Evolutionary conservation across 2,113 vertebrate genomes (phyloP).

Genomic region (Agapornis roseicollis): DNA sequence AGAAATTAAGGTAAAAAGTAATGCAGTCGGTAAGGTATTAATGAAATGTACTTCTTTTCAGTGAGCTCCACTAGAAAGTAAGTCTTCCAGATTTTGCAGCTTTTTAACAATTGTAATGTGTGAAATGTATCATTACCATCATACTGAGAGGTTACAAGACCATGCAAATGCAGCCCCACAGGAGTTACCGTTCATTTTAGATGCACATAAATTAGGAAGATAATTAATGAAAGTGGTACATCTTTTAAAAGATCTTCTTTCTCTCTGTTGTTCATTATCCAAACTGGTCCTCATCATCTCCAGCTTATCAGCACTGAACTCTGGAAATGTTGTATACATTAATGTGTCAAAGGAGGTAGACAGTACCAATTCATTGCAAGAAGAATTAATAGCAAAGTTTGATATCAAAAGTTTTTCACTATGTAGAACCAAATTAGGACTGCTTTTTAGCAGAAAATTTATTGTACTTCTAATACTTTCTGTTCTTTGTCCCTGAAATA

Average conservation of each 20-base stretch:
- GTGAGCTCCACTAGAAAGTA: background rate
- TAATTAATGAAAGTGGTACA: conserved; percentile 16
- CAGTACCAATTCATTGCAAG: background rate
- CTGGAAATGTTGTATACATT: background rate
- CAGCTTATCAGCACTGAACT: background rate
- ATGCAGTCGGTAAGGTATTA: background rate
- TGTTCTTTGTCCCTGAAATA: background rate
- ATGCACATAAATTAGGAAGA: conserved; percentile 2
- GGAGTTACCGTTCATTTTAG: background rate
- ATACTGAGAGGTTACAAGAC: background rate
- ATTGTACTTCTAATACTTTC: background rate
- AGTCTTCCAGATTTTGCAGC: background rate
- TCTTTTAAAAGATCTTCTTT: conserved; percentile 18
- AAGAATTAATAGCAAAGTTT: background rate
- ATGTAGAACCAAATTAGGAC: background rate
- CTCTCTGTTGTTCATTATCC: background rate
- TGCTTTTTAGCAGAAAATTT: background rate
- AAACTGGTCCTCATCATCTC: background rate
- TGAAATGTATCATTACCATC: background rate
- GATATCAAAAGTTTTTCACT: background rate
- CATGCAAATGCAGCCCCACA: background rate
- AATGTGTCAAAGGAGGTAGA: background rate
- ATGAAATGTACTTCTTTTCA: background rate
- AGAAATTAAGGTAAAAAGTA: background rate
- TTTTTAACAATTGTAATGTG: background rate